phyloP scores from a whole-genome alignment of 2,888 invertebrate genomes.

The Acleris holmiana region DNA sequence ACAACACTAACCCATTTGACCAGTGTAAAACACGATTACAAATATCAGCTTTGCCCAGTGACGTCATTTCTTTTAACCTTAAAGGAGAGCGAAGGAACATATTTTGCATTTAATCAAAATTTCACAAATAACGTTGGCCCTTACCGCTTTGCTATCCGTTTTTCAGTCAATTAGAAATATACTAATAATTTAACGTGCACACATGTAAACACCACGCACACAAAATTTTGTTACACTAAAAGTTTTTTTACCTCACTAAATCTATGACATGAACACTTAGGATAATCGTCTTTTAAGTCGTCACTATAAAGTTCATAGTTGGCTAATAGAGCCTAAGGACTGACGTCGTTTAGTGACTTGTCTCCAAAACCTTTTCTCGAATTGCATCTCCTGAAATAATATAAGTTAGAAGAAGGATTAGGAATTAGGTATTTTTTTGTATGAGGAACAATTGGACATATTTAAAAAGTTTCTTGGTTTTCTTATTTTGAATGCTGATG shows the following conservation, averaged over 20 bases:
- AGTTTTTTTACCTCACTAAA: not conserved
- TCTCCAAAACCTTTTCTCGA: slow-evolving; percentile 92
- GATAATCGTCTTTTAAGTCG: slow-evolving; percentile 43
- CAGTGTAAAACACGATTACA: too few relatives aligned
- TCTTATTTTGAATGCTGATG: too few relatives aligned
- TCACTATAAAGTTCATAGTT: slow-evolving; percentile 59
- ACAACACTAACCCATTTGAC: too few relatives aligned
- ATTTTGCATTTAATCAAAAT: too few relatives aligned
- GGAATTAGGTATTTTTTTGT: too few relatives aligned
- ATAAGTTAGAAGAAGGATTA: slow-evolving; percentile 34
- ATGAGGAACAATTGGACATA: too few relatives aligned
- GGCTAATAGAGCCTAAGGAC: slow-evolving; percentile 79
- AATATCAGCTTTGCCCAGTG: too few relatives aligned
- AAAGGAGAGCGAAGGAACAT: too few relatives aligned
- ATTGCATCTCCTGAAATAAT: slow-evolving; percentile 88
- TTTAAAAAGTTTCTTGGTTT: too few relatives aligned
- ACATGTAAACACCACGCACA: not conserved
- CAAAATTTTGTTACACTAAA: not conserved
- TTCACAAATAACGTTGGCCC: too few relatives aligned
- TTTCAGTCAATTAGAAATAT: not conserved
- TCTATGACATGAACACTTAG: slow-evolving; percentile 52
- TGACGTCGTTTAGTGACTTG: slow-evolving; percentile 90
- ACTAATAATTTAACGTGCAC: not conserved
- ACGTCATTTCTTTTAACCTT: too few relatives aligned
- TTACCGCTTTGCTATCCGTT: not conserved